Conservation (phyloP, 2,888 invertebrate species). For the Drosophila mimica region DNA sequence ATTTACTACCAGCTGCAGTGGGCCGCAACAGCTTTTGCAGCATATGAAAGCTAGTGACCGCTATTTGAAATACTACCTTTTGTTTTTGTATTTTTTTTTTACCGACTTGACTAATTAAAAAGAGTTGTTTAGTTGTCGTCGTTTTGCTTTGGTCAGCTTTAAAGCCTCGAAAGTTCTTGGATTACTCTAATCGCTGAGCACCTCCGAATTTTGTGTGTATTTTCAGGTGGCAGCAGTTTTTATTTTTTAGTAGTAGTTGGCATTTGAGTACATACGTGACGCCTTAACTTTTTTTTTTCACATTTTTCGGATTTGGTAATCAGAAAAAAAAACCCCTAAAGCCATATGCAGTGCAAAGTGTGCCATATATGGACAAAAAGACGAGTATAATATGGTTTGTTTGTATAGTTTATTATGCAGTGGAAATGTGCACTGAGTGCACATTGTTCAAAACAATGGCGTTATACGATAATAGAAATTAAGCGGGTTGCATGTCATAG, state of each 20-base stretch:
- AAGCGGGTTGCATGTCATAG: constrained; percentile 74
- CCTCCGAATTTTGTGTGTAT: constrained; percentile 33
- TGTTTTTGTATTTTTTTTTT: background rate
- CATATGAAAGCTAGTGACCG: constrained; percentile 29
- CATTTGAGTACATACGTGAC: constrained; percentile 58
- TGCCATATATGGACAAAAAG: constrained; percentile 41
- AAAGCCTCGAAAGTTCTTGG: constrained; percentile 30
- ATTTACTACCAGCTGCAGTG: constrained; percentile 28
- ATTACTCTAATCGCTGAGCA: constrained; percentile 50
- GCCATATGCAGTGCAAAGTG: constrained; percentile 35
- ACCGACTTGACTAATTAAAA: constrained; percentile 29
- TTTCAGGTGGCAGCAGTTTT: constrained; percentile 14
- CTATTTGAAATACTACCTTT: constrained; percentile 22
- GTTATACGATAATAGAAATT: constrained; percentile 78
- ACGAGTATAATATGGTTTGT: constrained; percentile 40
- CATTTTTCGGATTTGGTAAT: constrained; percentile 64
- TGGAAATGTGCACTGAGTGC: constrained; percentile 61
- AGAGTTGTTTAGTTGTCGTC: background rate
- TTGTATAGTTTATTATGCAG: constrained; percentile 69
- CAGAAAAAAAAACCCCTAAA: constrained; percentile 13
- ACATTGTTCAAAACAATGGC: constrained; percentile 76
- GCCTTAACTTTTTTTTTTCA: constrained; percentile 36
- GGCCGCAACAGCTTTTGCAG: constrained; percentile 14
- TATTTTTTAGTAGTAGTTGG: constrained; percentile 6
- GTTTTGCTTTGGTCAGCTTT: constrained; percentile 26